Conservation (phyloP, 2,888 invertebrate species). For the Tetheella fluctuosa region DNA sequence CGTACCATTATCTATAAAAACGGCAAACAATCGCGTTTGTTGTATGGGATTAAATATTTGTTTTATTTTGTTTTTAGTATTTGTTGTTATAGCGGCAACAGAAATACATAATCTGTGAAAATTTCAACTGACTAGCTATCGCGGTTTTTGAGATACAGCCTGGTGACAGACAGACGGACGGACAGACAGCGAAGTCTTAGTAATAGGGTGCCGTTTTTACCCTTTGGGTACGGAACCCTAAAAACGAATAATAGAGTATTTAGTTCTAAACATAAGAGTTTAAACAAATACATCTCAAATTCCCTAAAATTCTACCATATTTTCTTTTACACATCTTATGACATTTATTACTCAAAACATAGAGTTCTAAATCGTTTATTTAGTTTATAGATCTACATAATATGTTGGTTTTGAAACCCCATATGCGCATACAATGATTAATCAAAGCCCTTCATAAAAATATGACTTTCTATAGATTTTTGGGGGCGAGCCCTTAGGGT, state of each 20-base stretch:
- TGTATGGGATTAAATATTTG: too few relatives aligned
- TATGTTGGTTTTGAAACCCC: slow-evolving; percentile 2
- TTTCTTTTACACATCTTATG: background rate
- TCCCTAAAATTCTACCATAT: background rate
- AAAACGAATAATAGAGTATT: slow-evolving; percentile 41
- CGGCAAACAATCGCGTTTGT: too few relatives aligned
- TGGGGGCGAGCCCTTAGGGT: slow-evolving; percentile 25
- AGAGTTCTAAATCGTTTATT: background rate
- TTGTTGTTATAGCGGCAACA: too few relatives aligned
- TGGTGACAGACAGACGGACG: too few relatives aligned
- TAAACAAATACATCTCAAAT: slow-evolving; percentile 31
- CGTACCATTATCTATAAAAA: too few relatives aligned
- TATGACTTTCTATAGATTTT: slow-evolving; percentile 50
- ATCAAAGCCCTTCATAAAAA: slow-evolving; percentile 52
- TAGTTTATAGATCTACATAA: background rate
- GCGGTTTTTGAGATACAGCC: too few relatives aligned
- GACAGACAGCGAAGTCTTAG: too few relatives aligned
- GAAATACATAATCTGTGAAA: too few relatives aligned
- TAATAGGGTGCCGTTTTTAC: too few relatives aligned
- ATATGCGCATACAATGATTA: slow-evolving; percentile 38
- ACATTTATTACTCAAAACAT: background rate
- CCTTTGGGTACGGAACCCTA: too few relatives aligned
- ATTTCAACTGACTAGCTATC: too few relatives aligned
- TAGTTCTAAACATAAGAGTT: slow-evolving; percentile 33
- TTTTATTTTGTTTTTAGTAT: too few relatives aligned